Percentiles rank a stretch among this genome's conserved stretches.
phyloP scores from a whole-genome alignment of 2,888 invertebrate genomes.

The Nipponacmea schrenckii region DNA sequence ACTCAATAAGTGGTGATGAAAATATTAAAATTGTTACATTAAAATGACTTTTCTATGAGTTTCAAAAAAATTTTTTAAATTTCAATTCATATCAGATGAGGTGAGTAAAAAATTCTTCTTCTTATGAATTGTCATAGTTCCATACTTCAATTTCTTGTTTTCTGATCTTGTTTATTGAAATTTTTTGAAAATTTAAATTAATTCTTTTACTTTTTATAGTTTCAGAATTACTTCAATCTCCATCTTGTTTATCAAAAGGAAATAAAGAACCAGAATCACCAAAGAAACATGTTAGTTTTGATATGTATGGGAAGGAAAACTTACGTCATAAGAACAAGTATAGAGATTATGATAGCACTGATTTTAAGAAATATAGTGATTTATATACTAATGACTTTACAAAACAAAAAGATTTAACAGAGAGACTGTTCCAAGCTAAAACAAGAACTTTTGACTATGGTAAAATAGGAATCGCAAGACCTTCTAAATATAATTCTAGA shows the following conservation, averaged over 20 bases:
- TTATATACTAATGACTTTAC: slow-evolving; percentile 42
- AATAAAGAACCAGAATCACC: slow-evolving; percentile 52
- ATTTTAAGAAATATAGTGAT: slow-evolving; percentile 38
- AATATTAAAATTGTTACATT: too few species aligned
- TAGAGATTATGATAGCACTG: slow-evolving; percentile 34
- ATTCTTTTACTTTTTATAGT: background rate
- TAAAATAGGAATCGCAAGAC: slow-evolving; percentile 29
- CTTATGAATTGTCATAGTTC: too few species aligned
- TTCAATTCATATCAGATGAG: too few species aligned
- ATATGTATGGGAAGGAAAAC: slow-evolving; percentile 59
- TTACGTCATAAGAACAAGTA: slow-evolving; percentile 40
- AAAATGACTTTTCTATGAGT: too few species aligned
- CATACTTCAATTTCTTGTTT: too few species aligned
- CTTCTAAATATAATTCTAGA: slow-evolving; percentile 37
- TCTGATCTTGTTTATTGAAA: too few species aligned
- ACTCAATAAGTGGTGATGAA: too few species aligned
- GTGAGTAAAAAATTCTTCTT: too few species aligned
- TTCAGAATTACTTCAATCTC: slow-evolving; percentile 29
- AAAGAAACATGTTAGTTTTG: slow-evolving; percentile 60
- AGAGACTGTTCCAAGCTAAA: slow-evolving; percentile 50
- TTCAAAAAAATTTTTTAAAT: too few species aligned
- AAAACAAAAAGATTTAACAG: slow-evolving; percentile 50
- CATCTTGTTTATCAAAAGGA: slow-evolving; percentile 50
- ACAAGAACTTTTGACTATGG: slow-evolving; percentile 42
- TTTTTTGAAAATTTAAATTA: too few species aligned